Base-by-base conservation (phyloP, 2,888 invertebrate species). In the Anoplius nigerrimus region DNA sequence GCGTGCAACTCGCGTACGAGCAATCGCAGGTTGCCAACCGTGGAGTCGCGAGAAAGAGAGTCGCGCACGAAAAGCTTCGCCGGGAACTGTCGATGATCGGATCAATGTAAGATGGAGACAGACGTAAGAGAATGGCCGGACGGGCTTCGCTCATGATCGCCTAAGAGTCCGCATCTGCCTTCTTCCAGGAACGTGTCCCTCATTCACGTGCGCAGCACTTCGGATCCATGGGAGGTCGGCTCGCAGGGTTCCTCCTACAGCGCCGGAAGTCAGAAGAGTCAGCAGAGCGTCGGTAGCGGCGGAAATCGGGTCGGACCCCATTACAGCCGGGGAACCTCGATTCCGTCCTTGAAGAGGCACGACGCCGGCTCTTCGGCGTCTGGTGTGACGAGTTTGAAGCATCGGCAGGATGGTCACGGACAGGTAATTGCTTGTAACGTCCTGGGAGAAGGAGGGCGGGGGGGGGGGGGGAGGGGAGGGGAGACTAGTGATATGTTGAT, bases 191-290 rank as follows among this genome's bases (percentile, higher is more conserved):
- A 91, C 82, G 90, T 92, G 64, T 91, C 91, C 59, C 89, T 92
- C 66, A 87, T 92, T 42, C 91, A 92, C 76, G 86, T 92, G 24
- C 89, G 92, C 15, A 89, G 89, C 74, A 89, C 91, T 0, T 90
- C 91, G 20, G 91, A 92, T 70, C 90, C 91, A 45, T 91, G 92
- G 91, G 91, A 91, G 71, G 84, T 84, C 61, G 87, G 89, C 8
- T 87, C 89, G 22, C 86, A 89, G 45, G 84, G 87, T 21, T 82
- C 88, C 27, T 43, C 79, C 61, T 84, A 84, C 69, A 84, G 84
- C 55, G 74, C 80, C 24, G 67, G 82, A 64, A 83, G 84, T 63
- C 81, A 76, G 71, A 84, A 83, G 75, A 83, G 86, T 46, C 78
- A 85, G 66, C 80, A 78, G 81, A 45, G 81, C 79, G 20, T 80